Base-by-base conservation (phyloP, 2,113 vertebrate genomes). In the Montifringilla adamsi region DNA sequence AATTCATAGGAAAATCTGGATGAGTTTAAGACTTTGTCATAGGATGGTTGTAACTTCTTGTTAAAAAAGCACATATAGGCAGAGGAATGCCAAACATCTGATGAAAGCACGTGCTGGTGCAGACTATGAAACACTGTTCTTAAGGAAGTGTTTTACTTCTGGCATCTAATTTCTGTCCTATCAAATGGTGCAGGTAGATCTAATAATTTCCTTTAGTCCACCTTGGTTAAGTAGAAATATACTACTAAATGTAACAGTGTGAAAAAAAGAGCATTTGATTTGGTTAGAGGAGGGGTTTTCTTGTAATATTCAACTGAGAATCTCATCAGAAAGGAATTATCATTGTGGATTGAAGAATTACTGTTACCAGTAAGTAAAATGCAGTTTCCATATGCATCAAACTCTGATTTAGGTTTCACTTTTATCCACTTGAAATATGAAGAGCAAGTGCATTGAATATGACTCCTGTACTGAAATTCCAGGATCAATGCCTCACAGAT, bases 171-270 rank as follows among this genome's bases (percentile, higher is more conserved):
- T 97, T 96, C 66, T 94, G 10, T 72, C 67, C 12, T 81, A 68
- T 70, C 90, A 95, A 96, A 93, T 79, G 53, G 87, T 79, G 79
- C 87, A 77, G 90, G 76, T 46, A 96, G 89, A 96, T 88, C 43
- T 82, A 95, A 93, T 87, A 58, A n/a, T n/a, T 96, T 93, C 95
- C 67, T 88, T 73, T 85, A 92, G 75, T 86, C 75, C 47, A 88
- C 90, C 44, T 90, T 69, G n/a, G 47, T 84, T 37, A 70, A 79
- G 28, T 53, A 82, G 60, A 91, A 91, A 89, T 47, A 92, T 96
- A 90, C 78, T 91, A 41, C 37, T 87, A 81, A 92, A 52, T 30
- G 10, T 17, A 95, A 39, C 43, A 81, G 43, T 80, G 26, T 75
- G 64, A 58, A 62, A 75, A 75, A 62, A 88, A 11, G 24, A 77